Evolutionary conservation across 2,797 vertebrate genomes (phyloP), one percentile per base, ranked within the genome.

Genomic region (Rhyacichthys aspro): DNA sequence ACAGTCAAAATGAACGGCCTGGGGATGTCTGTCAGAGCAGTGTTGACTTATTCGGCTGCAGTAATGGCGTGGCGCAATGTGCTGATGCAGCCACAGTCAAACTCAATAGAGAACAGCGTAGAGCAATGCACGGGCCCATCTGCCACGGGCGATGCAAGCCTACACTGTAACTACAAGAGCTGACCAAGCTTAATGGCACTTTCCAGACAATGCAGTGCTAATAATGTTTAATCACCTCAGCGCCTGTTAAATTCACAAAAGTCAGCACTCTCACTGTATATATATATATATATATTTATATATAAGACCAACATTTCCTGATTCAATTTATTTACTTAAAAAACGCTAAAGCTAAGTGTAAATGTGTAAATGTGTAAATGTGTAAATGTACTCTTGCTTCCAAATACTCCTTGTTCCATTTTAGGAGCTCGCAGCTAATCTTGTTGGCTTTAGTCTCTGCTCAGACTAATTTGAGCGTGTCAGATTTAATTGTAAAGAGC

Each of bases 401-500:
- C 0, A 74, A 82, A 73, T 12, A 46, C 47, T 44, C 59, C 65
- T 63, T 62, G 64, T 78, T 72, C 59, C 46, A 39, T 68, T 73
- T 78, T 69, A 63, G 60, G 69, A 66, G 74, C 72, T 71, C 8
- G 48, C 41, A 16, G 70, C 70, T 80, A 79, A 88, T 86, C 72
- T 77, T 69, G 70, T 61, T 74, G 76, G 78, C 81, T 81, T 60
- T 59, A 56, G 70, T 83, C 69, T 82, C 70, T 36, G 73, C 67
- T 70, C 79, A 55, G 67, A 61, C 77, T 81, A 85, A 83, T 80
- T 86, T 52, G 42, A 81, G 77, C 68, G 53, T 63, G 82, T 78
- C 85, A 78, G 76, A 70, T 86, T 90, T 90, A 83, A 87, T 87
- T 81, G 82, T 80, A 72, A 86, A 72, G 38, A 56, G 70, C 39